Percentiles rank a stretch among this genome's conserved stretches.
Evolutionary conservation across 2,888 invertebrate species (phyloP).

Genomic region (Antheraea yamamai): DNA sequence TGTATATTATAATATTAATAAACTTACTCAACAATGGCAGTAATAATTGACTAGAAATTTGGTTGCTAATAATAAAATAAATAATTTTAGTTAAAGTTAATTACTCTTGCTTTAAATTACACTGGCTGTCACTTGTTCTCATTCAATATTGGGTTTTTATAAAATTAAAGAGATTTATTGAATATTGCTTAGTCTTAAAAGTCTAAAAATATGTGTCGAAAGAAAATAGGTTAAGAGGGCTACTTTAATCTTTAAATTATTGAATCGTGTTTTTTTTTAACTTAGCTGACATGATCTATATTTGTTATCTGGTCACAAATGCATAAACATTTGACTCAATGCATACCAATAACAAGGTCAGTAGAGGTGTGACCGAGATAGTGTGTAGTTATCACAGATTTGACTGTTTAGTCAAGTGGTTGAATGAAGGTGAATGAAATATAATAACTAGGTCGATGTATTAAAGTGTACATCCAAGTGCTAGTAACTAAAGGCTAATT

Average conservation of each 20-base stretch:
- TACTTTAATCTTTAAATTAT: no score
- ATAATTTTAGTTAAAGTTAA: no score
- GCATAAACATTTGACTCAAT: conserved; percentile 15
- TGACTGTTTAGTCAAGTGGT: conserved; percentile 17
- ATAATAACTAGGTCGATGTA: conserved; percentile 9
- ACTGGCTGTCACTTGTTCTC: no score
- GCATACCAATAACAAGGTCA: conserved; percentile 17
- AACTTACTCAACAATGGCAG: no score
- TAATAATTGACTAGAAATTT: no score
- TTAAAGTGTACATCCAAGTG: not conserved
- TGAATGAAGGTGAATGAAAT: conserved; percentile 17
- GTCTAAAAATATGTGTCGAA: not conserved
- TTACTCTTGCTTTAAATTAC: no score
- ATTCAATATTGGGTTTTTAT: no score
- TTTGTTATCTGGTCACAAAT: conserved; percentile 17
- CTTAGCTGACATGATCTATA: not conserved
- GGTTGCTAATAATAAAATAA: no score
- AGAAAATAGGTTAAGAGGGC: not conserved
- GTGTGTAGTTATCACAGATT: conserved; percentile 8
- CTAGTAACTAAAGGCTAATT: not conserved
- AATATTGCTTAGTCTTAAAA: no score
- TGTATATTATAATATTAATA: no score
- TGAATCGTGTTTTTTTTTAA: not conserved
- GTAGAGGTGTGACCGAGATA: conserved; percentile 21
- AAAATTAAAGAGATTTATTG: no score